Conservation (phyloP, 2,888 invertebrate species). For the Nymphalis c-album region DNA sequence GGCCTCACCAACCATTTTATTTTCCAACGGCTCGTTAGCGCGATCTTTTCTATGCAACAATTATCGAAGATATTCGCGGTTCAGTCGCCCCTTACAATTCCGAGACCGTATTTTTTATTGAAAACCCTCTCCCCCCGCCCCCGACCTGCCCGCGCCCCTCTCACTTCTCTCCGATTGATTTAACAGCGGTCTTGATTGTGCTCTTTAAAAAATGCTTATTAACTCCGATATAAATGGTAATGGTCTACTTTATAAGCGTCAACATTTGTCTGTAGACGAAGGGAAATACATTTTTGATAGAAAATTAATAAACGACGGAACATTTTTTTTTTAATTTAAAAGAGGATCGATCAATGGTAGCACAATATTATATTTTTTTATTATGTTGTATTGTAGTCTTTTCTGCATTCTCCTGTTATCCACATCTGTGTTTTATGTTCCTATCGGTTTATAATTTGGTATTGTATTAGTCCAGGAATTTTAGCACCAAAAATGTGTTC, state of each 20-base stretch:
- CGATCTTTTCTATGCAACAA: conserved; percentile 61
- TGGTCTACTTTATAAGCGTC: conserved; percentile 4
- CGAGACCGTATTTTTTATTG: conserved; percentile 18
- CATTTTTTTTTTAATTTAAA: no score
- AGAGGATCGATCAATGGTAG: no score
- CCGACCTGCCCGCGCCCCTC: not conserved
- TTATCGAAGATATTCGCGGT: conserved; percentile 59
- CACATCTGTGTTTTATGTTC: no score
- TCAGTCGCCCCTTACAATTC: conserved; percentile 43
- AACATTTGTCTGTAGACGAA: not conserved
- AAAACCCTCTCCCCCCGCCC: not conserved
- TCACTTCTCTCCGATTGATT: conserved; percentile 27
- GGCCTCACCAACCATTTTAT: conserved; percentile 12
- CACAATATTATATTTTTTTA: no score
- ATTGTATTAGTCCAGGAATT: no score
- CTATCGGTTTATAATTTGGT: no score
- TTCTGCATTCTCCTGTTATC: no score
- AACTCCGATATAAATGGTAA: conserved; percentile 15
- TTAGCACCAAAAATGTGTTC: no score
- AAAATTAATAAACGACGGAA: no score
- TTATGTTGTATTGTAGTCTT: no score
- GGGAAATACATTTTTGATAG: not conserved
- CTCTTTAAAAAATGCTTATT: conserved; percentile 17
- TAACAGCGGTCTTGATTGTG: conserved; percentile 27
- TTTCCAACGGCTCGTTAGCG: conserved; percentile 56